Evolutionary conservation across 2,797 vertebrate species (phyloP).

Genomic region (Eospalax fontanierii): DNA sequence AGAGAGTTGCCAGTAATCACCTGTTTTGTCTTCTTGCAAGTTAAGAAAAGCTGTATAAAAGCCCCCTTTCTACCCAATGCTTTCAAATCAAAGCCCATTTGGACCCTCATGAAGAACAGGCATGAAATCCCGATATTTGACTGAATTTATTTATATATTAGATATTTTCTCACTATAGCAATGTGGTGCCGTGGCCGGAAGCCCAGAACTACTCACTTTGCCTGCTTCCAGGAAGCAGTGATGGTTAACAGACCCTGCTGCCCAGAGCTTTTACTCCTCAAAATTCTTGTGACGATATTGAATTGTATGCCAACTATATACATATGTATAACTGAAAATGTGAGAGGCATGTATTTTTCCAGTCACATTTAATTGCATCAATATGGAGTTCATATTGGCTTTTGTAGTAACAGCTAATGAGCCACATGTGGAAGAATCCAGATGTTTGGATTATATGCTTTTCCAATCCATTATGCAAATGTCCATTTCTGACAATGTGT

Average conservation of each 20-base stretch:
- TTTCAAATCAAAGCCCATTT: slow-evolving; percentile 36
- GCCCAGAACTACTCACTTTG: slow-evolving; percentile 64
- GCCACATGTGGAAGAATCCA: slow-evolving; percentile 59
- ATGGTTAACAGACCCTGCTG: slow-evolving; percentile 75
- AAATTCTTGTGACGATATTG: slow-evolving; percentile 66
- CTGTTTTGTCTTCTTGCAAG: slow-evolving; percentile 50
- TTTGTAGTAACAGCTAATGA: slow-evolving; percentile 69
- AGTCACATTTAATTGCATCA: slow-evolving; percentile 77
- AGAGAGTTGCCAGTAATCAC: slow-evolving; percentile 34
- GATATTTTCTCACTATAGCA: slow-evolving; percentile 65
- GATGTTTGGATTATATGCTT: slow-evolving; percentile 57
- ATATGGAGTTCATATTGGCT: slow-evolving; percentile 46
- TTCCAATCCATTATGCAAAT: slow-evolving; percentile 69
- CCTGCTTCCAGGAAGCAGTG: slow-evolving; percentile 76
- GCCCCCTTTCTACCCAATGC: not conserved
- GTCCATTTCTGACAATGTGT: slow-evolving; percentile 26
- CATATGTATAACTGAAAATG: slow-evolving; percentile 74
- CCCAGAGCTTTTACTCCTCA: slow-evolving; percentile 73
- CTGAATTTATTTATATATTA: slow-evolving; percentile 64
- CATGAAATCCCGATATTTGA: slow-evolving; percentile 12
- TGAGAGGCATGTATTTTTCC: slow-evolving; percentile 77
- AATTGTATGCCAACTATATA: slow-evolving; percentile 71
- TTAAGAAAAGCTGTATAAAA: slow-evolving; percentile 31
- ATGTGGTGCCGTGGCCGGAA: slow-evolving; percentile 36
- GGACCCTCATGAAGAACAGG: not conserved